phyloP scores from a whole-genome alignment of 2,888 invertebrate genomes.

The Osmoderma eremita region DNA sequence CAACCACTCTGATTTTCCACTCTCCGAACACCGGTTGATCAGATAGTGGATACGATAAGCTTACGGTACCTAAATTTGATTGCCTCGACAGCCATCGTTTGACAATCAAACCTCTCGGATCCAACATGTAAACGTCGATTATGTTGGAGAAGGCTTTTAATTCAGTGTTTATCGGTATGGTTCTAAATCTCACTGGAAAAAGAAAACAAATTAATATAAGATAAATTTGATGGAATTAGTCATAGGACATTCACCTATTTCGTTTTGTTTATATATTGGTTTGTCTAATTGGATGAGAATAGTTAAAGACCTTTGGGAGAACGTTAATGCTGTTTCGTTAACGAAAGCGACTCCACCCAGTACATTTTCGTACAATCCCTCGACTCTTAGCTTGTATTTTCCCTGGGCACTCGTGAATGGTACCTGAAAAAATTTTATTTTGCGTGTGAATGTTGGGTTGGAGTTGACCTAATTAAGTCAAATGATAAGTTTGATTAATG shows the following conservation, averaged over 20 bases:
- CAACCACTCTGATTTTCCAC: slow-evolving; percentile 90
- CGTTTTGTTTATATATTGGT: slow-evolving; percentile 93
- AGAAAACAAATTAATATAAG: too few species aligned
- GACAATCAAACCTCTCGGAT: slow-evolving; percentile 88
- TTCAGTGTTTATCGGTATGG: slow-evolving; percentile 92
- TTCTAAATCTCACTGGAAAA: slow-evolving; percentile 88
- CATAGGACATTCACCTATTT: slow-evolving; percentile 69
- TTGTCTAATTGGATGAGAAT: slow-evolving; percentile 96
- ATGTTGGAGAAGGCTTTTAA: slow-evolving; percentile 90
- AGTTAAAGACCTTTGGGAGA: slow-evolving; percentile 92
- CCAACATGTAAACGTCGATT: slow-evolving; percentile 91
- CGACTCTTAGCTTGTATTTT: slow-evolving; percentile 76
- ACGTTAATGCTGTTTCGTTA: slow-evolving; percentile 86
- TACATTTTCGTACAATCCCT: slow-evolving; percentile 73
- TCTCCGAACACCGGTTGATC: slow-evolving; percentile 93
- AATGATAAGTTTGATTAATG: slow-evolving; percentile 20
- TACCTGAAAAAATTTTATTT: slow-evolving; percentile 65
- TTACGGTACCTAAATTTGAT: slow-evolving; percentile 93
- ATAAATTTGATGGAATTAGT: too few species aligned
- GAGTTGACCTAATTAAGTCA: not conserved
- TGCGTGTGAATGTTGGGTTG: not conserved
- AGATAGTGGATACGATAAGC: slow-evolving; percentile 87
- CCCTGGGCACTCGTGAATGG: slow-evolving; percentile 87
- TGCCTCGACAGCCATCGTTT: slow-evolving; percentile 94
- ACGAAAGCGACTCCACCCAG: slow-evolving; percentile 88